Conservation (phyloP, 1,140 invertebrate species). For the Odontomachus brunneus region DNA sequence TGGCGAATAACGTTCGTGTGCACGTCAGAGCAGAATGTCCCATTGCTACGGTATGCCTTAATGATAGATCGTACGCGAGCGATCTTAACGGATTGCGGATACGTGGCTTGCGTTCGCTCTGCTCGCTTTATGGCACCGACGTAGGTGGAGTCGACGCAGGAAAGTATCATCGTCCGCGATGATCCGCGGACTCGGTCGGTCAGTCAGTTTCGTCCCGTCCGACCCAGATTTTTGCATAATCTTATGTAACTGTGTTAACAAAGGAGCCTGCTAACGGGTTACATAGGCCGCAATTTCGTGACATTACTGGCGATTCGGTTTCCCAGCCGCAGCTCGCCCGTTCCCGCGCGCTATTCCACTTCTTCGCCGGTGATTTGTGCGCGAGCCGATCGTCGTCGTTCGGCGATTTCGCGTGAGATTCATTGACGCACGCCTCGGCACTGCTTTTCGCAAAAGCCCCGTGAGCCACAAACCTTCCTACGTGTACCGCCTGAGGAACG, state of each 20-base stretch:
- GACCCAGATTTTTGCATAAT: constrained; percentile 72
- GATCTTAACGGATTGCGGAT: constrained; percentile 60
- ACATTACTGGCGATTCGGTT: constrained; percentile 49
- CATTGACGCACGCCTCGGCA: constrained; percentile 1
- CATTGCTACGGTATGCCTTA: constrained; percentile 39
- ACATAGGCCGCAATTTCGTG: constrained; percentile 41
- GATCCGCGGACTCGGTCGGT: too few species aligned
- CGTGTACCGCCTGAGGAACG: constrained; percentile 55
- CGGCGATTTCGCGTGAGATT: not conserved
- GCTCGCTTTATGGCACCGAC: constrained; percentile 21
- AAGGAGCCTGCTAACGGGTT: constrained; percentile 65
- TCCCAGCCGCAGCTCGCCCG: not conserved
- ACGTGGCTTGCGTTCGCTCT: constrained; percentile 63
- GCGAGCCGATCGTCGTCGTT: too few species aligned
- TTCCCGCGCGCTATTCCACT: not conserved
- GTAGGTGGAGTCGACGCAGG: constrained; percentile 19
- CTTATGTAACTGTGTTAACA: constrained; percentile 72
- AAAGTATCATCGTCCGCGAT: constrained; percentile 26
- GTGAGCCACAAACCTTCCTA: constrained; percentile 64
- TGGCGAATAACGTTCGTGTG: too few species aligned
- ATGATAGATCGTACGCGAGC: constrained; percentile 50
- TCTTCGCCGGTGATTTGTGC: not conserved
- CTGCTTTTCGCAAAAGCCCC: constrained; percentile 35
- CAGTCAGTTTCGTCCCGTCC: constrained; percentile 29
- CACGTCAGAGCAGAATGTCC: not conserved